Evolutionary conservation across 2,888 invertebrate genomes (phyloP).

Genomic region (Halictus ligatus): DNA sequence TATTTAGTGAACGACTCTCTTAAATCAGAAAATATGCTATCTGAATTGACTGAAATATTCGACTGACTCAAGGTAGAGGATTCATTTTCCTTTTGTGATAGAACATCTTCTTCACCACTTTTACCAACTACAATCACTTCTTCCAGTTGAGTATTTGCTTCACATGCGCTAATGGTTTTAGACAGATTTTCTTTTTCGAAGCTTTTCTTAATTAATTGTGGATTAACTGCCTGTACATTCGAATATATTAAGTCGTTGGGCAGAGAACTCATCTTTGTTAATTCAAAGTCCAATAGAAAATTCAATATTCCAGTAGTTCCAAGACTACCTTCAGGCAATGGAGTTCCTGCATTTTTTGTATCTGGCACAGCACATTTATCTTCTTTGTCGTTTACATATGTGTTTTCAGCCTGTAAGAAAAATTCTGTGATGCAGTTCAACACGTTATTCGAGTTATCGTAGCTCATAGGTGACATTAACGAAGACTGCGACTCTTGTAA

Average conservation of each 20-base stretch:
- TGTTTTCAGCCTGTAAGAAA: constrained; percentile 46
- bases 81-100: constrained; percentile 16
- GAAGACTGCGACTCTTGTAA: constrained; percentile 63
- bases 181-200: constrained; percentile 43
- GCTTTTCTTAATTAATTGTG: constrained; percentile 63
- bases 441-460: constrained; percentile 52
- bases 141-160: constrained; percentile 12
- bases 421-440: constrained; percentile 58
- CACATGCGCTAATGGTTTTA: neutral
- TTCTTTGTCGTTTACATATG: constrained; percentile 28
- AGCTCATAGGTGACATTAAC: constrained; percentile 49
- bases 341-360: constrained; percentile 24
- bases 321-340: constrained; percentile 53
- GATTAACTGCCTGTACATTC: constrained; percentile 71
- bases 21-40: constrained; percentile 43
- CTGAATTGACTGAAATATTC: constrained; percentile 40
- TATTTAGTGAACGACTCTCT: constrained; percentile 39
- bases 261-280: constrained; percentile 68
- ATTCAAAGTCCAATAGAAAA: constrained; percentile 67
- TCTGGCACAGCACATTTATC: constrained; percentile 29
- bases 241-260: constrained; percentile 69
- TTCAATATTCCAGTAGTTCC: constrained; percentile 57
- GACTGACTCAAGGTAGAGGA: constrained; percentile 36
- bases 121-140: neutral
- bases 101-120: constrained; percentile 6